Conservation (phyloP, 2,113 vertebrate genomes). For the Galemys pyrenaicus region DNA sequence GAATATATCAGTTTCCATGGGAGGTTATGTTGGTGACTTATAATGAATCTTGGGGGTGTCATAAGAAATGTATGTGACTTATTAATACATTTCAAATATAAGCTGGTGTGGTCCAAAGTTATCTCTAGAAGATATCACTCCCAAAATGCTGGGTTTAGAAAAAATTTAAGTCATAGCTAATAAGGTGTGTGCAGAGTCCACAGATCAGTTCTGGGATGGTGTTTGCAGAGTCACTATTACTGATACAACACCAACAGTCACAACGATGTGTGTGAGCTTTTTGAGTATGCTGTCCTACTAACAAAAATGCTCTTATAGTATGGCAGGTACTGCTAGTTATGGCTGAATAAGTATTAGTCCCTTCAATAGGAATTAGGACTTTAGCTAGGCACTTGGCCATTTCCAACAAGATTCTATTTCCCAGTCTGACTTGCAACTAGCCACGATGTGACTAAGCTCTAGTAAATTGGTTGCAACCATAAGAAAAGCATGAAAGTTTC, state of each 20-base stretch:
- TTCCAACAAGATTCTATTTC: neutral
- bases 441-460: neutral
- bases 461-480: neutral
- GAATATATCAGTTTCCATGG: conserved; percentile 8
- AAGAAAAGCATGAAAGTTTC: neutral
- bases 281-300: neutral
- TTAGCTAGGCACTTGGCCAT: neutral
- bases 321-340: neutral
- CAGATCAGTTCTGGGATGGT: neutral
- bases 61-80: neutral
- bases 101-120: neutral
- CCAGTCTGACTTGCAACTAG: conserved; percentile 39
- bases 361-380: neutral
- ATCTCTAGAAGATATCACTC: neutral
- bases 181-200: neutral
- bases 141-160: neutral
- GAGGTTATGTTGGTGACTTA: neutral
- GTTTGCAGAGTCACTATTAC: neutral
- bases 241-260: neutral
- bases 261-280: neutral
- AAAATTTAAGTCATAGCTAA: neutral
- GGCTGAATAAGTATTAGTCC: neutral
- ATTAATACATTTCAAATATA: conserved; percentile 26
- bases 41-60: neutral
- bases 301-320: neutral